Base-by-base conservation (phyloP, 2,113 vertebrate genomes). In the Leucoraja erinaceus region DNA sequence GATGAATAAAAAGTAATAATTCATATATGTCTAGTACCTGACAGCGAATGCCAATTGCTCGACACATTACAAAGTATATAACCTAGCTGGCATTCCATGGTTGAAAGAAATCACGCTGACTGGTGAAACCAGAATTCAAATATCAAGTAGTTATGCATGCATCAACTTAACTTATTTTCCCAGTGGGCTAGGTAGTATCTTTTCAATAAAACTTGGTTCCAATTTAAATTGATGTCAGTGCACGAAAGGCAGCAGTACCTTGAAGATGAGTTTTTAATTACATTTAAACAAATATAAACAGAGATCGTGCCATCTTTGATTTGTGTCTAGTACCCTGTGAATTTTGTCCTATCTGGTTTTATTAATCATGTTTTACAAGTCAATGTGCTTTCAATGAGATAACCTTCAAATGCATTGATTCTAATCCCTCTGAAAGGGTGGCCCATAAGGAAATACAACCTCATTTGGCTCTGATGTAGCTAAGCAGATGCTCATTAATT, bases 21-120 rank as follows among this genome's bases (percentile, higher is more conserved):
- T 91, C 90, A 91, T 91, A 91, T 72, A 91, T 91, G 90, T 66
- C 90, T 47, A 91, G 66, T 74, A 54, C 8, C 31, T 70, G 47
- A 61, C 83, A 61, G 83, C 54, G 25, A 22, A 6, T 54, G 8
- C 77, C 33, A 81, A 54, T 20, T 56, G 14, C 7, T 79, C 12
- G 38, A 47, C 20, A 54, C 47, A 81, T 54, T 54, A 8, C 78
- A 83, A 10, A 59, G 20, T 83, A 4, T n/a, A 31, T 63, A 88
- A 31, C 28, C 28, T 59, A 86, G 83, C n/a, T 86, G 28, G 28
- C 14, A 12, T 12, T 86, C 61, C 12, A 12, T n/a, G 7, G 28
- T 61, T 86, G 83, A 59, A 66, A 88, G 11, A 63, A 31, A 28
- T 61, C 38, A 7, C 11, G 10, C 28, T 31, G 5, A n/a, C 14